Base-by-base conservation (phyloP, 1,140 invertebrate species). In the Atta cephalotes region DNA sequence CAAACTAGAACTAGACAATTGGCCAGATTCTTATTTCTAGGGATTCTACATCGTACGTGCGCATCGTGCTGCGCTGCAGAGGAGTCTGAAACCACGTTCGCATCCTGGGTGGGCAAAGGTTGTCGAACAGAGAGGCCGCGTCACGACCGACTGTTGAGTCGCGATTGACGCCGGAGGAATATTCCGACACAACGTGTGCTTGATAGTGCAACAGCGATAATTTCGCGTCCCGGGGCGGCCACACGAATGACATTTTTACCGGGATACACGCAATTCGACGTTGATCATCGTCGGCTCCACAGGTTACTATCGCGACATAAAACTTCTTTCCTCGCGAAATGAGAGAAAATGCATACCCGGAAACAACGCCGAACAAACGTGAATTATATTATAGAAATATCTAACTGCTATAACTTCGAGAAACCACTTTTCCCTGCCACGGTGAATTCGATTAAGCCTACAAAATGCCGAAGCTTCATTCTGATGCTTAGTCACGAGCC, bases 91-190 rank as follows among this genome's bases (percentile, higher is more conserved):
- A 89, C 60, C 88, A 58, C 88, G 74, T 58, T 31, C 56, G 51
- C 77, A 39, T 71, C 71, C 77, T 87, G 89, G 85, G 85, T 89
- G 89, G 89, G 88, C 88, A 82, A 84, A 88, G 74, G 45, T 86
- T 76, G 76, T 80, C 76, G 87, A 77, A 88, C 87, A 71, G 84
- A 80, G 87, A 39, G 39, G 39, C 77, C 77, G 62, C 77, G 81
- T 81, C 81, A 86, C 68, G 87, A 88, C 63, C 53, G 53, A 62
- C 68, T 85, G 68, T 70, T 63, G 53, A 53, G 9, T 81, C 78
- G 53, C 78, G 49, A 81, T 71, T 82, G 74, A 65, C 74, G 14
- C 49, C 14, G 35, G 62, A 45, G 51, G 51, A 62, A 28, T 21
- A 66, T 66, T 39, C 72, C 49, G 60, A 3, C 16, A 63, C 31